Evolutionary conservation across 2,797 vertebrate species (phyloP).

Genomic region (Notoglanidium macrostoma): DNA sequence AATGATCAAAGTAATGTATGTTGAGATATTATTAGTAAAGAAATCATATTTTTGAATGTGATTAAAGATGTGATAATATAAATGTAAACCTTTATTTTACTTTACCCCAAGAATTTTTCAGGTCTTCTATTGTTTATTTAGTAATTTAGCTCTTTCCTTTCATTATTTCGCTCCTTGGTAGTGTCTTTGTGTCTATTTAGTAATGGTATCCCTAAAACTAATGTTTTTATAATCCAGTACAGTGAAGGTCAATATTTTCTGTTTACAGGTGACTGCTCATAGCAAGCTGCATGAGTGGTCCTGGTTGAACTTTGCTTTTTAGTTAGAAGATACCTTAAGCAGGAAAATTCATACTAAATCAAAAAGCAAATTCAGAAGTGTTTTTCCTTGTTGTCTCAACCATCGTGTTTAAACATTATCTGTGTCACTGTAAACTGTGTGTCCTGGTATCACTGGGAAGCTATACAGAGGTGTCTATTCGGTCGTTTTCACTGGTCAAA

Average conservation of each 20-base stretch:
- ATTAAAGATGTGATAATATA: neutral
- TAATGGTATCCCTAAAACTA: neutral
- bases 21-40: neutral
- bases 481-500: neutral
- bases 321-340: neutral
- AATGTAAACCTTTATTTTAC: neutral
- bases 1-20: neutral
- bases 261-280: neutral
- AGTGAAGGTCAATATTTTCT: neutral
- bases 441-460: neutral
- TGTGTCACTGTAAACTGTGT: neutral
- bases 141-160: neutral
- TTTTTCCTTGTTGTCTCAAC: neutral
- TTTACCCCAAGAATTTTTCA: neutral
- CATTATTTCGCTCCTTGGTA: neutral
- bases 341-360: neutral
- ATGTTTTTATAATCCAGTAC: neutral
- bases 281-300: neutral
- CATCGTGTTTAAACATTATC: conserved; percentile 13
- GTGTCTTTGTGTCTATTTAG: neutral
- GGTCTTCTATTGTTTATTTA: neutral
- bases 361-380: neutral
- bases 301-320: neutral
- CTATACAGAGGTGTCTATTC: neutral
- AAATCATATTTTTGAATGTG: neutral